These are phyloP conservation scores for Ametastegia equiseti DNA, from an alignment of 2,888 invertebrate species.

Conservation along the genomic window DNA sequence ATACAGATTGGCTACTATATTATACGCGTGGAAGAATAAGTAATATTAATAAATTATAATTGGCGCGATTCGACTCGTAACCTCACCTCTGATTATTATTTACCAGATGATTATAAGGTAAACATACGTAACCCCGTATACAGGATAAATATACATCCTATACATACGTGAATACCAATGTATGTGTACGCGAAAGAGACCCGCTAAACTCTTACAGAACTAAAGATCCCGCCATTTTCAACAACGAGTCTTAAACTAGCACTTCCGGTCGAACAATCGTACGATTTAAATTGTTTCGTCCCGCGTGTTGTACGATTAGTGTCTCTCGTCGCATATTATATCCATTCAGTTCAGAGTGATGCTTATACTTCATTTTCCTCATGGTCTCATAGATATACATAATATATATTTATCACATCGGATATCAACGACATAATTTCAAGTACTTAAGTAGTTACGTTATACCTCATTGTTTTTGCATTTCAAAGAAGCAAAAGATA, in stretches of 20 bases:
- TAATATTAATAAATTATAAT: constrained; percentile 40
- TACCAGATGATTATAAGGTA: constrained; percentile 12
- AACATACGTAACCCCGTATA: neutral
- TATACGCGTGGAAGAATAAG: neutral
- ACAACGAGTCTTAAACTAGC: constrained; percentile 1
- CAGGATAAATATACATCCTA: neutral
- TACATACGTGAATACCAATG: neutral
- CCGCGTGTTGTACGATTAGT: neutral
- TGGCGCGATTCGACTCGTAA: constrained; percentile 16
- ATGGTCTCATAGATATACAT: no score
- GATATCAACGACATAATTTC: no score
- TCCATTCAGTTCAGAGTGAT: no score
- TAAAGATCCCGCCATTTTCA: constrained; percentile 11
- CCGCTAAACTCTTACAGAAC: neutral
- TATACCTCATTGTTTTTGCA: no score
- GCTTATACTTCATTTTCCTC: no score
- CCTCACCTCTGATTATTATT: constrained; percentile 33
- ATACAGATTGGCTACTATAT: constrained; percentile 41
- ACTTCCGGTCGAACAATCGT: constrained; percentile 23
- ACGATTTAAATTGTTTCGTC: neutral
- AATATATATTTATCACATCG: no score
- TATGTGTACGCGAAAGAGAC: neutral
- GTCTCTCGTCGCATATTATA: no score
- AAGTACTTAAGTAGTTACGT: no score
- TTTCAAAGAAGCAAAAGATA: no score